These are phyloP conservation scores for Phrynocephalus versicolor DNA, from an alignment of 2,113 vertebrate genomes.

Conservation along the genomic window DNA sequence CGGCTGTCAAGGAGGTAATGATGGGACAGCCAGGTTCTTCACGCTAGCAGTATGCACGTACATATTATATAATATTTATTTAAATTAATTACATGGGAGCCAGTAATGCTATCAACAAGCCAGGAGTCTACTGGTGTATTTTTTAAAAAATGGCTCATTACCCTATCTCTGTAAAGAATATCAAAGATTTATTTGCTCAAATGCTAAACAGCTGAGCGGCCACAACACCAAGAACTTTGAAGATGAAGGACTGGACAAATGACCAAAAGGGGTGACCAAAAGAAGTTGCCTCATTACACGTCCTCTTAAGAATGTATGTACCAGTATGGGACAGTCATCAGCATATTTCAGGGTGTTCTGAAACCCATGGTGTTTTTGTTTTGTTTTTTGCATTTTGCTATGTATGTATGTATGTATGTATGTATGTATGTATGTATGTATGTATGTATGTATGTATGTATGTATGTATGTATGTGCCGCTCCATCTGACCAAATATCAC, in stretches of 20 bases:
- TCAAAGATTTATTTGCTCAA: slow-evolving; percentile 35
- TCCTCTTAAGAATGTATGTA: neutral
- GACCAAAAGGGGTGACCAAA: neutral
- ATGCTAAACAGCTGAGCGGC: slow-evolving; percentile 26
- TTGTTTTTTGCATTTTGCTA: too few species aligned
- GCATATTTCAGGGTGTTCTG: too few species aligned
- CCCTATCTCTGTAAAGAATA: slow-evolving; percentile 30
- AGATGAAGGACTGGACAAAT: slow-evolving; percentile 14
- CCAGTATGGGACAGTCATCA: too few species aligned
- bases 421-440: too few species aligned
- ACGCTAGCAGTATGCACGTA: neutral
- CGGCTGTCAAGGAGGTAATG: slow-evolving; percentile 43
- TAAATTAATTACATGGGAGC: slow-evolving; percentile 54
- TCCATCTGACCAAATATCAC: too few species aligned
- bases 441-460: too few species aligned
- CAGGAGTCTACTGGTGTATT: neutral
- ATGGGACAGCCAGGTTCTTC: slow-evolving; percentile 18
- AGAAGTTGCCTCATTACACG: neutral
- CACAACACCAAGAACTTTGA: slow-evolving; percentile 44
- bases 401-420: too few species aligned
- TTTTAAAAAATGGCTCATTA: neutral
- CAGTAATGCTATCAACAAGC: slow-evolving; percentile 40
- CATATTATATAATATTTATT: slow-evolving; percentile 41
- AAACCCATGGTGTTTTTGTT: too few species aligned
- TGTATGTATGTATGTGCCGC: too few species aligned